Percentiles rank a stretch among this genome's conserved stretches.
Evolutionary conservation across 2,113 vertebrate genomes (phyloP).

Genomic region (Gorsachius goisagi): DNA sequence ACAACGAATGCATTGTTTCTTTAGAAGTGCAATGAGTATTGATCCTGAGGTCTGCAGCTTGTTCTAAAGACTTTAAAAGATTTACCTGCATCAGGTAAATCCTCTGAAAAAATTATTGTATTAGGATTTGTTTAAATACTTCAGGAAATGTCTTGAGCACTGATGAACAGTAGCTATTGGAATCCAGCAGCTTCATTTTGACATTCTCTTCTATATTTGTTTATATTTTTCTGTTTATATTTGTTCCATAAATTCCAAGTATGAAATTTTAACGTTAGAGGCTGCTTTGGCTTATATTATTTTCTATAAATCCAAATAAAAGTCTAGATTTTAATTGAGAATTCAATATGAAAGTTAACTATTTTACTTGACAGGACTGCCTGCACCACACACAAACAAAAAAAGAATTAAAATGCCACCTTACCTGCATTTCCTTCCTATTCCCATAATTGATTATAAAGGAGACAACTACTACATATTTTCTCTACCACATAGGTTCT

Average conservation of each 20-base stretch:
- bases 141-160: not conserved
- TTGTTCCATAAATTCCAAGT: not conserved
- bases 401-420: not conserved
- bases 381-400: not conserved
- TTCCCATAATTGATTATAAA: not conserved
- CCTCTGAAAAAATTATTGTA: not conserved
- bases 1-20: rapidly evolving
- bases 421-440: not conserved
- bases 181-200: not conserved
- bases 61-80: not conserved
- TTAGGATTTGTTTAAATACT: not conserved
- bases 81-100: not conserved
- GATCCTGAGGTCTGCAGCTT: not conserved
- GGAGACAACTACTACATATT: not conserved
- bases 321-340: not conserved
- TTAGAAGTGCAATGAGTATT: not conserved
- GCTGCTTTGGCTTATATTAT: not conserved
- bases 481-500: conserved; percentile 25
- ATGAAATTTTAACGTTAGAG: not conserved
- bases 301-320: not conserved
- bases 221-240: not conserved
- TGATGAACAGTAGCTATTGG: not conserved
- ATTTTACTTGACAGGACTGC: not conserved
- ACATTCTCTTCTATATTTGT: not conserved
- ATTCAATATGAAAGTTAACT: not conserved